Evolutionary conservation across 2,888 invertebrate species (phyloP).

Genomic region (Belgica antarctica): DNA sequence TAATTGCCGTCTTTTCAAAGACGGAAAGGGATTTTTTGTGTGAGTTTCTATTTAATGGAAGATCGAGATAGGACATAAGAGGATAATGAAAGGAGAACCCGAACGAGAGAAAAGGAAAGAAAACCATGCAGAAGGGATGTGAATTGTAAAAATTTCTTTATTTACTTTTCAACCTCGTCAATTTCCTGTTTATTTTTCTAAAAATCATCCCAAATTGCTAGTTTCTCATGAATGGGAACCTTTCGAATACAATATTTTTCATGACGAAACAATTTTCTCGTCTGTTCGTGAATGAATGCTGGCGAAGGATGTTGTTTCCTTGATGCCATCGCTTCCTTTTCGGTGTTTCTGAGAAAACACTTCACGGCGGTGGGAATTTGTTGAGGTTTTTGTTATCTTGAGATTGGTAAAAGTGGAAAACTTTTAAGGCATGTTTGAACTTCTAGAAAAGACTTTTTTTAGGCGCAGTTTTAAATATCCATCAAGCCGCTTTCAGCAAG

Average conservation of each 20-base stretch:
- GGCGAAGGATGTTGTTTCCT: neutral
- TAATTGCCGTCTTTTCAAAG: neutral
- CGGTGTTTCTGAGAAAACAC: conserved; percentile 9
- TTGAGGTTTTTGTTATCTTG: no score
- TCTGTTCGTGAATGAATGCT: neutral
- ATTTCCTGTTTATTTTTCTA: conserved; percentile 40
- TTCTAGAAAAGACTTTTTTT: no score
- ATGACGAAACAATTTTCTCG: no score
- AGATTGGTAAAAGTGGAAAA: no score
- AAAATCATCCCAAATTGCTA: neutral
- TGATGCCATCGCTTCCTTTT: neutral
- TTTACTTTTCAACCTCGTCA: conserved; percentile 22
- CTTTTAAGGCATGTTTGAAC: no score
- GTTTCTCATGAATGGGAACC: neutral
- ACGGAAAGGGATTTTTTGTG: neutral
- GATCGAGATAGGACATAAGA: conserved; percentile 17
- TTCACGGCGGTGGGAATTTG: no score
- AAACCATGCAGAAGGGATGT: conserved; percentile 12
- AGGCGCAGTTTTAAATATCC: no score
- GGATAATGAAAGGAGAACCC: conserved; percentile 26
- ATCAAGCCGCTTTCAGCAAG: no score
- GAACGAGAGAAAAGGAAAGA: neutral
- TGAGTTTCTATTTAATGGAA: conserved; percentile 1
- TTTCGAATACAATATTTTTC: no score
- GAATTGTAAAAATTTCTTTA: conserved; percentile 35